Conservation (phyloP, 2,797 vertebrate species). For the Aselliscus stoliczkanus region DNA sequence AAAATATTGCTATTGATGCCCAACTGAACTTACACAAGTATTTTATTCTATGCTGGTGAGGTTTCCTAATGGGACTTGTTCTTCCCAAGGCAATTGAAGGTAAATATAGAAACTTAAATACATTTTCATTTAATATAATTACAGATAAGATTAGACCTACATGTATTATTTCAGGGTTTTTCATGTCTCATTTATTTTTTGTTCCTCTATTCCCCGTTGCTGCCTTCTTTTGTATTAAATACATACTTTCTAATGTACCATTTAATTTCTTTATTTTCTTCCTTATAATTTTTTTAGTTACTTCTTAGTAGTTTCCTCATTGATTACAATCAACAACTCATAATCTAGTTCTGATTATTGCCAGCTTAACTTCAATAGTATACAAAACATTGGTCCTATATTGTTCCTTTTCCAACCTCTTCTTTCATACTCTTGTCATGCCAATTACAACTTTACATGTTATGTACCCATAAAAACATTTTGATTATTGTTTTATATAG, state of each 20-base stretch:
- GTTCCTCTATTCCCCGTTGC: background rate
- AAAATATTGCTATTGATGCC: background rate
- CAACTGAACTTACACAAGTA: background rate
- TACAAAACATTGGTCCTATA: background rate
- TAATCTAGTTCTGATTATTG: background rate
- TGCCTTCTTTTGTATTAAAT: background rate
- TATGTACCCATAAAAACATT: background rate
- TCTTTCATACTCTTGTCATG: background rate
- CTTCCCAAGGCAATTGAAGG: background rate
- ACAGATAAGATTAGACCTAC: background rate
- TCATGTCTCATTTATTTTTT: background rate
- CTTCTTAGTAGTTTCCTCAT: background rate
- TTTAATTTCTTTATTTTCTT: background rate
- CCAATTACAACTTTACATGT: background rate
- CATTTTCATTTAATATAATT: background rate
- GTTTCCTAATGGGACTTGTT: background rate
- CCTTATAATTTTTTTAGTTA: background rate
- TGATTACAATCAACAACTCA: background rate
- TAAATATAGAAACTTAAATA: background rate
- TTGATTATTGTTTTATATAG: background rate
- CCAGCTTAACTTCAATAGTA: background rate
- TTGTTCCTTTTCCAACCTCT: background rate
- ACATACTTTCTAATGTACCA: background rate
- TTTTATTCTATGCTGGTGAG: background rate
- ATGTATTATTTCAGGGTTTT: background rate